Conservation (phyloP, 1,140 invertebrate genomes). For the Grapholita molesta region DNA sequence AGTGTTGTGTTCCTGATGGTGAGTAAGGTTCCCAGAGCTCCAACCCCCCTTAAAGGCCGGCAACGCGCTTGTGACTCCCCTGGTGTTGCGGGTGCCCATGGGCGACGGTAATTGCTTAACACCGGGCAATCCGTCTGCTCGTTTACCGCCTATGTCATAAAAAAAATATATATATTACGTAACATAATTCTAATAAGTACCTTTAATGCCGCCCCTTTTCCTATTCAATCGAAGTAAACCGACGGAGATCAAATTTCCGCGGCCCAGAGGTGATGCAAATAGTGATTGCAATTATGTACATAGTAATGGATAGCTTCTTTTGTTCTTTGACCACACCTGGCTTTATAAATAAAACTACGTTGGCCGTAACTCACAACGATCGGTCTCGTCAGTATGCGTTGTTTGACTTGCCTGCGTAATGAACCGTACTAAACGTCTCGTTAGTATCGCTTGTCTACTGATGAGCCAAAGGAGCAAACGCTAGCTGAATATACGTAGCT, state of each 20-base stretch:
- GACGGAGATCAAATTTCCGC: background rate
- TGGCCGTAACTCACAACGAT: background rate
- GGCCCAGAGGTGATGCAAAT: background rate
- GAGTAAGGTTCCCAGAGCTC: too few species aligned
- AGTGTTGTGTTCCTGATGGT: too few species aligned
- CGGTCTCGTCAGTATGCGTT: conserved; percentile 4
- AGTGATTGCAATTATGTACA: background rate
- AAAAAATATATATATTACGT: too few species aligned
- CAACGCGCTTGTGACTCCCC: too few species aligned
- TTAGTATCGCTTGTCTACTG: conserved; percentile 9
- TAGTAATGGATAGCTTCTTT: background rate
- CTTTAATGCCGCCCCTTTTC: background rate
- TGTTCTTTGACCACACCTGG: background rate
- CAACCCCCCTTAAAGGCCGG: too few species aligned
- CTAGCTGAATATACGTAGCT: background rate
- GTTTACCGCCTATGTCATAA: too few species aligned
- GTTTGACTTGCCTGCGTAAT: background rate
- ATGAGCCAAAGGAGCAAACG: background rate
- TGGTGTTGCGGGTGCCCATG: too few species aligned
- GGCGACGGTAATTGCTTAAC: too few species aligned
- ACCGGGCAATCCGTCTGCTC: too few species aligned
- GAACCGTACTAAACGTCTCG: conserved; percentile 13
- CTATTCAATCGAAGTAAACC: background rate
- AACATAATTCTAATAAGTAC: too few species aligned
- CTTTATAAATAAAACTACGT: background rate